Percentiles rank a stretch among this genome's conserved stretches.
phyloP scores from a whole-genome alignment of 30 jellyfish, hydroid and myxozoan species.

The Hydra vulgaris region DNA sequence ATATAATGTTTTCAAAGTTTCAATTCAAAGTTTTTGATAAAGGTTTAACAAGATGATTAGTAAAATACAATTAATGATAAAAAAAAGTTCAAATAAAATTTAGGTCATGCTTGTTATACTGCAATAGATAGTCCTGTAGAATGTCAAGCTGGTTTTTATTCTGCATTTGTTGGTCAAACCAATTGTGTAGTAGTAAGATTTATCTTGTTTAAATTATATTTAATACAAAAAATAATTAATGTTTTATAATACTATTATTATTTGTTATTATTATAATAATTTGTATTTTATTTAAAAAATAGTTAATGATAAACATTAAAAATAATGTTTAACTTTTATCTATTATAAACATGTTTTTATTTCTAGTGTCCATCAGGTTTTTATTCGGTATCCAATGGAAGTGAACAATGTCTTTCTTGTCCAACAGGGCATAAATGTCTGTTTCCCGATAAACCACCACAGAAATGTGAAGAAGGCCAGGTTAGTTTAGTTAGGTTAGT shows the following conservation, averaged over 20 bases:
- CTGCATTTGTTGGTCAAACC: constrained; percentile 62
- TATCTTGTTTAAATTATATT: background rate
- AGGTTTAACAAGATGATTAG: no score
- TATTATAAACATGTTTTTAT: no score
- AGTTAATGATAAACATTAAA: no score
- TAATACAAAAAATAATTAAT: background rate
- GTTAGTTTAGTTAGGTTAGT: constrained; percentile 6
- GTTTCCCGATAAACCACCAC: constrained; percentile 56
- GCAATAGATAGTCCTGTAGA: constrained; percentile 33
- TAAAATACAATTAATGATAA: no score
- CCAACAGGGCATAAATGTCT: constrained; percentile 83
- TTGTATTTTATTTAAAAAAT: no score
- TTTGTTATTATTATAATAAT: no score
- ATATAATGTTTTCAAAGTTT: no score
- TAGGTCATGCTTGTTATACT: constrained; percentile 55
- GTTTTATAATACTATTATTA: no score
- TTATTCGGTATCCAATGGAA: constrained; percentile 46
- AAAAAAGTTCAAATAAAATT: background rate
- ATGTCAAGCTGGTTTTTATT: constrained; percentile 60
- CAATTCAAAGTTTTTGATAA: no score
- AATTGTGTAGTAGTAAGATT: constrained; percentile 38
- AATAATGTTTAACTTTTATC: no score
- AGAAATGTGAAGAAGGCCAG: constrained; percentile 44
- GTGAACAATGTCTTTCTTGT: constrained; percentile 43
- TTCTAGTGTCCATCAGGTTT: constrained; percentile 72